Conservation (phyloP, 2,113 vertebrate species). For the Bubo scandiacus region DNA sequence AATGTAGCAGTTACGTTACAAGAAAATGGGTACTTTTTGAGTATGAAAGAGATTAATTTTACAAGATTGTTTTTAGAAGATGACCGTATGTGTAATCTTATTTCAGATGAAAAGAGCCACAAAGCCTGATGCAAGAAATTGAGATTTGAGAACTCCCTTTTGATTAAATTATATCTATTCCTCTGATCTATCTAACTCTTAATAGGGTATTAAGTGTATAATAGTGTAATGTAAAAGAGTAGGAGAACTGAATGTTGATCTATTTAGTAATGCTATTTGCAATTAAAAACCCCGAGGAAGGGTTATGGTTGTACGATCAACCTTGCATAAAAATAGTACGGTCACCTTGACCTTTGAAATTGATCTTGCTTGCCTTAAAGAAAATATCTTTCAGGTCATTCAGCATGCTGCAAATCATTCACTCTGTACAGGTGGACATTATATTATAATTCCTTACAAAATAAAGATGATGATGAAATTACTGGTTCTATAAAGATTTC, state of each 20-base stretch:
- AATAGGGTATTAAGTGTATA: not conserved
- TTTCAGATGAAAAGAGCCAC: not conserved
- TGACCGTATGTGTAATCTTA: not conserved
- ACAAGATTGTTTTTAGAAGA: not conserved
- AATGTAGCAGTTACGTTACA: not conserved
- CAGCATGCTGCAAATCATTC: not conserved
- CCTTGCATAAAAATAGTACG: not conserved
- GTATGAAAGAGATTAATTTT: not conserved
- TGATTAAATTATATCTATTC: not conserved
- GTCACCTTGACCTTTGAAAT: slow-evolving; percentile 45
- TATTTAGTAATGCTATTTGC: slow-evolving; percentile 29
- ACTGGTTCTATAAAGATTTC: not conserved
- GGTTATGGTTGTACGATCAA: not conserved
- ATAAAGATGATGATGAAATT: not conserved
- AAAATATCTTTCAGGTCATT: not conserved
- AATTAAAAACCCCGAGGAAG: not conserved
- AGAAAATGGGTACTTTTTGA: not conserved
- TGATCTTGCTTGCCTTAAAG: slow-evolving; percentile 8
- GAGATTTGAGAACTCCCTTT: not conserved
- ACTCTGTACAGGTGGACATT: not conserved
- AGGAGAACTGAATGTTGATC: not conserved
- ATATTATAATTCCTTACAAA: not conserved
- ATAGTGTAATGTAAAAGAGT: not conserved
- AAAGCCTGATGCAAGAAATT: not conserved
- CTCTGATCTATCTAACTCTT: not conserved